A percentile compares a stretch with the other conserved stretches of the same genome.
These are phyloP conservation scores for Tuta absoluta DNA, from an alignment of 2,888 invertebrate genomes.

Conservation along the genomic window DNA sequence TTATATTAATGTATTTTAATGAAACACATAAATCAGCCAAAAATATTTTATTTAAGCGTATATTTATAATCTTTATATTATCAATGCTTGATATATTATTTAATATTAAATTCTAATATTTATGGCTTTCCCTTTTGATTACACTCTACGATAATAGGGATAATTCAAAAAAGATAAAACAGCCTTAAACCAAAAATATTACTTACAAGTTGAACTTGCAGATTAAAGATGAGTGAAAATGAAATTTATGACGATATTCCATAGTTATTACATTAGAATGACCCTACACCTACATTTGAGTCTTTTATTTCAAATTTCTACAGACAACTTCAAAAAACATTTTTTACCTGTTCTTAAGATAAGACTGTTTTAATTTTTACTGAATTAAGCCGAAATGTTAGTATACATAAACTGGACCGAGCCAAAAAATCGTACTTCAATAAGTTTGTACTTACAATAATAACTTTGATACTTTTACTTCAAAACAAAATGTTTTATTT, in stretches of 20 bases:
- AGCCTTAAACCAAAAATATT: slow-evolving; percentile 39
- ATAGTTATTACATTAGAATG: background rate
- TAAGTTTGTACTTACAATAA: slow-evolving; percentile 72
- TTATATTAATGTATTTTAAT: slow-evolving; percentile 39
- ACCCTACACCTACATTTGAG: background rate
- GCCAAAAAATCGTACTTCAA: slow-evolving; percentile 58
- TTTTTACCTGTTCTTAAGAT: background rate
- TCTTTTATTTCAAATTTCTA: background rate
- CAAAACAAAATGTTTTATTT: slow-evolving; percentile 60
- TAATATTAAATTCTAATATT: slow-evolving; percentile 76
- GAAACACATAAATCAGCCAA: slow-evolving; percentile 74
- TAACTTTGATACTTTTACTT: slow-evolving; percentile 53
- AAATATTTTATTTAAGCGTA: slow-evolving; percentile 83
- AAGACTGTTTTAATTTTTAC: slow-evolving; percentile 55
- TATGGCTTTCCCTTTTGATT: slow-evolving; percentile 71
- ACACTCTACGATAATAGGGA: slow-evolving; percentile 56
- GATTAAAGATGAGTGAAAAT: background rate
- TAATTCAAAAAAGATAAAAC: slow-evolving; percentile 59
- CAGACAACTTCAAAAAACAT: background rate
- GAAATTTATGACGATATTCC: background rate
- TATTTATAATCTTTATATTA: slow-evolving; percentile 79
- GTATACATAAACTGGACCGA: slow-evolving; percentile 66
- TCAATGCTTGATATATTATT: slow-evolving; percentile 79
- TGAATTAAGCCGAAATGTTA: slow-evolving; percentile 57
- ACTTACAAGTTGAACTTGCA: slow-evolving; percentile 13